Evolutionary conservation across 2,797 vertebrate species (phyloP), one percentile per base, ranked within the genome.

Genomic region (Paratrypauchen microcephalus): DNA sequence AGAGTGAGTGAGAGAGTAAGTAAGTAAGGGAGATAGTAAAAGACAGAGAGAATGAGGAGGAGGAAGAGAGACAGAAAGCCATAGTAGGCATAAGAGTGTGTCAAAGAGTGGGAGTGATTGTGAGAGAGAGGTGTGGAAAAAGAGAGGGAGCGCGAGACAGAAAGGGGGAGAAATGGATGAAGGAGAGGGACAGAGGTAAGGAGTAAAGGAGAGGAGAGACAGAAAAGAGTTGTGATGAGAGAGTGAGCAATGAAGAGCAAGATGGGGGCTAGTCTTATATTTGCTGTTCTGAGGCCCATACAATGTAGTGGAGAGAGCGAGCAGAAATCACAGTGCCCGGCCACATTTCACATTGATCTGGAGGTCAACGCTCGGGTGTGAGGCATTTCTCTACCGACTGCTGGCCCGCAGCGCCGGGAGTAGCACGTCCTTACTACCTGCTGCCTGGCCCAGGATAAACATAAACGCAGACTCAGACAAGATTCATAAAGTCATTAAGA

Each of bases 381-480:
- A 90, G 91, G 86, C 90, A 95, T 94, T 95, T 95, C 91, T 89
- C 92, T 91, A 89, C 78, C 83, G 82, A 82, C 77, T 77, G 86
- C 76, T 78, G 89, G 79, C 91, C 85, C 81, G 87, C 83, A 71
- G 93, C 75, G 86, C 88, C 86, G 75, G 87, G 91, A 85, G 87
- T 94, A 83, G 89, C 91, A 88, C 78, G 32, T 79, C 83, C 87
- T 80, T 89, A 87, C 48, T 57, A 96, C 92, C 91, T 93, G 91
- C 91, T 91, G 94, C 91, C 89, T 74, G 82, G 81, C 83, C 68
- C 21, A 4, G 48, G 75, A 69, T 66, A 8, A 36, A 69, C 84
- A 77, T 83, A 76, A 88, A 67, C 87, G 85, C 86, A n/a, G 62
- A 50, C 62, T 50, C 24, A 86, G 48, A 74, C 56, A 0, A 50